A percentile compares a stretch with the other conserved stretches of the same genome.
Conservation (phyloP, 1,140 invertebrate species). For the Ectropis grisescens region DNA sequence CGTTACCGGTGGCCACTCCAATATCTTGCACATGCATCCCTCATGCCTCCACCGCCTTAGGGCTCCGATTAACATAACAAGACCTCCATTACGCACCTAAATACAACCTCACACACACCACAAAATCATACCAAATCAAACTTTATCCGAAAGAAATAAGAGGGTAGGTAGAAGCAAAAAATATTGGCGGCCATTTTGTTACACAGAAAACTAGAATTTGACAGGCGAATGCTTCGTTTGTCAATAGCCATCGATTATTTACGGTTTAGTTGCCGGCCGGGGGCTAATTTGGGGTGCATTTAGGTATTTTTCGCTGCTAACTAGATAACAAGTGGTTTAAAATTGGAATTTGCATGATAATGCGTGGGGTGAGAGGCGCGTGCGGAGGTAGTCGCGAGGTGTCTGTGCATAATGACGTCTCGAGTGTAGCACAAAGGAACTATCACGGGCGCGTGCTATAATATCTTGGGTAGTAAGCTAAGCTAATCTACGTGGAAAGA, state of each 20-base stretch:
- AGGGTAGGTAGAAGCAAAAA: conserved; percentile 3
- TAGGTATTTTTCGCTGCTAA: conserved; percentile 65
- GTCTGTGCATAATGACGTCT: too few relatives aligned
- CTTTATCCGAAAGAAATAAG: conserved; percentile 6
- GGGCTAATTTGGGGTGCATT: conserved; percentile 46
- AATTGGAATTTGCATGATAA: conserved; percentile 69
- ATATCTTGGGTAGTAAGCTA: too few relatives aligned
- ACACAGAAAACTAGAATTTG: conserved; percentile 61
- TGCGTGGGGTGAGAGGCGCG: conserved; percentile 15
- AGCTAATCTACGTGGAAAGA: too few relatives aligned
- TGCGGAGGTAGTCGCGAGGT: too few relatives aligned
- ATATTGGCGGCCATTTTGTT: conserved; percentile 39
- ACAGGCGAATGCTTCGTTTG: conserved; percentile 62
- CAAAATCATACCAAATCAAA: neutral
- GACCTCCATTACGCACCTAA: conserved; percentile 54
- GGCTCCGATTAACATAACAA: conserved; percentile 63
- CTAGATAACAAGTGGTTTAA: conserved; percentile 69
- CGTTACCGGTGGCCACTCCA: conserved; percentile 28
- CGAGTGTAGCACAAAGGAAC: too few relatives aligned
- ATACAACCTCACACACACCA: conserved; percentile 8
- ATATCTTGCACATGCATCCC: conserved; percentile 30
- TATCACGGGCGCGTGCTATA: too few relatives aligned
- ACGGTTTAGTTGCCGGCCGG: conserved; percentile 44
- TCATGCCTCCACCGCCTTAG: conserved; percentile 31
- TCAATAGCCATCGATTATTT: conserved; percentile 61